Evolutionary conservation across 2,797 vertebrate species (phyloP).

Genomic region (Sciurus carolinensis): DNA sequence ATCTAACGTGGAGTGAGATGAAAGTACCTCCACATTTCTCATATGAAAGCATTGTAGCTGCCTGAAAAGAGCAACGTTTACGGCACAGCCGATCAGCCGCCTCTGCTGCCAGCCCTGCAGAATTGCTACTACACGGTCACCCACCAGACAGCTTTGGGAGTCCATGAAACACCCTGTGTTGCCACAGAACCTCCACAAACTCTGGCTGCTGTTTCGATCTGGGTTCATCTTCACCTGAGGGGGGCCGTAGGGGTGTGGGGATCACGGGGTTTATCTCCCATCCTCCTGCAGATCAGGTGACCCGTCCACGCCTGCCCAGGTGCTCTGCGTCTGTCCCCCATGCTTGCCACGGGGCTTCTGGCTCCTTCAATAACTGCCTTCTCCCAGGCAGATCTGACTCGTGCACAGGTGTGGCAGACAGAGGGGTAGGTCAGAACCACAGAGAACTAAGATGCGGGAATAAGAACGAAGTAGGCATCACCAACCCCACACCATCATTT

Average conservation of each 20-base stretch:
- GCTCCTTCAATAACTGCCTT: background rate
- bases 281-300: background rate
- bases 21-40: background rate
- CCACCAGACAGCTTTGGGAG: fast-evolving
- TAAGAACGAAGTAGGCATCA: background rate
- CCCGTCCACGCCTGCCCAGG: background rate
- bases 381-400: background rate
- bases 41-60: background rate
- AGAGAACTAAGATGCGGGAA: background rate
- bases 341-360: background rate
- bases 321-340: fast-evolving
- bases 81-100: background rate
- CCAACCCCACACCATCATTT: background rate
- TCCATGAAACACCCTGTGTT: fast-evolving
- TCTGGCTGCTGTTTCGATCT: fast-evolving
- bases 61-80: background rate
- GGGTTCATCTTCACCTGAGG: background rate
- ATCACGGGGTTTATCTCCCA: background rate
- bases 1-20: background rate
- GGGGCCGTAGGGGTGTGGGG: fast-evolving
- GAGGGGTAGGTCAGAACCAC: background rate
- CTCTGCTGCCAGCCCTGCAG: fast-evolving
- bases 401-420: fast-evolving
- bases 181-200: fast-evolving
- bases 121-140: fast-evolving